Evolutionary conservation across 2,797 vertebrate genomes (phyloP).

Genomic region (Microctenopoma steveboyesi): DNA sequence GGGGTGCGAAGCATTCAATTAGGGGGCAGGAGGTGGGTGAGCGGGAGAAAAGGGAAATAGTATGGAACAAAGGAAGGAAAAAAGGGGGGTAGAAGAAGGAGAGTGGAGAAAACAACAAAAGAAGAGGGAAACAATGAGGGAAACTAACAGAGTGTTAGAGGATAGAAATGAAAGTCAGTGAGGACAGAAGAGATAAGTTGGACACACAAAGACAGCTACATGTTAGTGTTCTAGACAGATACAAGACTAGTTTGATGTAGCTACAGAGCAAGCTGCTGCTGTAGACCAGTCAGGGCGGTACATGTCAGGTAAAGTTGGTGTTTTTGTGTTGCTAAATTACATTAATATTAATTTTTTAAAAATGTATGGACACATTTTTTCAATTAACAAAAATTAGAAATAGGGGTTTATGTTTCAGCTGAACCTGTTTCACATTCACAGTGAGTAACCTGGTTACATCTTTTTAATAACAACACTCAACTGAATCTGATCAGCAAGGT

Average conservation of each 20-base stretch:
- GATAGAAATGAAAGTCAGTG: not conserved
- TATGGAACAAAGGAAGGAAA: constrained; percentile 10
- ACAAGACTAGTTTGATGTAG: constrained; percentile 40
- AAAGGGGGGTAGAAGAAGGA: constrained; percentile 1
- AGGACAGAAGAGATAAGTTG: constrained; percentile 1
- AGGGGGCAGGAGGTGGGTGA: constrained; percentile 21
- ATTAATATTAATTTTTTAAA: too few relatives aligned
- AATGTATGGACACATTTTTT: not conserved
- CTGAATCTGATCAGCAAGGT: too few relatives aligned
- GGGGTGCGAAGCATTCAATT: constrained; percentile 38
- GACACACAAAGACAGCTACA: not conserved
- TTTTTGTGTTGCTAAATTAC: not conserved
- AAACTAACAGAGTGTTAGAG: constrained; percentile 34
- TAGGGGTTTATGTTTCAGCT: not conserved
- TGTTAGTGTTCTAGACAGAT: constrained; percentile 11
- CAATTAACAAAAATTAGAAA: not conserved
- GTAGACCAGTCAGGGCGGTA: constrained; percentile 41
- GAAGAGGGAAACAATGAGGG: constrained; percentile 16
- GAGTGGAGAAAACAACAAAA: constrained; percentile 1
- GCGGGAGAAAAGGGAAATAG: not conserved
- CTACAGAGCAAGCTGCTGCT: constrained; percentile 56
- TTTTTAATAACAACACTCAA: not conserved
- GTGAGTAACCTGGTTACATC: not conserved
- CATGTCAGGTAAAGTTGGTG: constrained; percentile 13
- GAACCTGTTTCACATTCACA: not conserved